Evolutionary conservation across 1,140 invertebrate species (phyloP), one percentile per base, ranked within the genome.

Genomic region (Rhagoletis zephyria): DNA sequence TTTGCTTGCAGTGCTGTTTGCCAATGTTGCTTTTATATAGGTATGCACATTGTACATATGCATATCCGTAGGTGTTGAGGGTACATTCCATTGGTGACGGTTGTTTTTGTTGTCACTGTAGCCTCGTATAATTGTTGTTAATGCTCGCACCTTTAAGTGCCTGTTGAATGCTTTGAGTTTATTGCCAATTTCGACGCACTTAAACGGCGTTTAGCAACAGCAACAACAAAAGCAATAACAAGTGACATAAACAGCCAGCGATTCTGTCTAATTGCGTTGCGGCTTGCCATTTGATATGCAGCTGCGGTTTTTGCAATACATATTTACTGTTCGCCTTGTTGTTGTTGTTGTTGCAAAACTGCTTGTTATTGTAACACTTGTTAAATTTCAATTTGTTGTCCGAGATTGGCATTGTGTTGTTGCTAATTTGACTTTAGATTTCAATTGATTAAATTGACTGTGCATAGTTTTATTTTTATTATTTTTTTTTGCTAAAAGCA

Each of bases 221-320:
- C 42, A 74, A 63, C 16, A 4, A 63, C 67, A 74, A 74, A 40
- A 48, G 42, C 65, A 77, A n/a, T 45, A 51, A 77, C 16, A 64
- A 77, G 45, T 5, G 56, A 56, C 48, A 81, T 10, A 10, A 81
- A 10, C 40, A 70, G 42, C 42, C 74, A 51, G 48, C 48, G 7
- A 56, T 56, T n/a, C 74, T 81, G 74, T 81, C 48, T 81, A 81
- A 81, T 81, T 81, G 74, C 19, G 48, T 81, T 81, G 67, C 42
- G 67, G 67, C 67, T 74, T 74, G 74, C 19, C 74, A 81, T 81
- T 81, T 59, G 74, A 81, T 81, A 81, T 81, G 74, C 74, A 81
- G 74, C 74, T 81, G 74, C 19, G 74, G 48, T 81, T 81, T 81
- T 81, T 16, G 4, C 74, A 81, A 81, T 81, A n/a, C n/a, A n/a